A percentile compares a stretch with the other conserved stretches of the same genome.
phyloP scores from a whole-genome alignment of 2,797 vertebrate genomes.

The Pogoniulus pusillus region DNA sequence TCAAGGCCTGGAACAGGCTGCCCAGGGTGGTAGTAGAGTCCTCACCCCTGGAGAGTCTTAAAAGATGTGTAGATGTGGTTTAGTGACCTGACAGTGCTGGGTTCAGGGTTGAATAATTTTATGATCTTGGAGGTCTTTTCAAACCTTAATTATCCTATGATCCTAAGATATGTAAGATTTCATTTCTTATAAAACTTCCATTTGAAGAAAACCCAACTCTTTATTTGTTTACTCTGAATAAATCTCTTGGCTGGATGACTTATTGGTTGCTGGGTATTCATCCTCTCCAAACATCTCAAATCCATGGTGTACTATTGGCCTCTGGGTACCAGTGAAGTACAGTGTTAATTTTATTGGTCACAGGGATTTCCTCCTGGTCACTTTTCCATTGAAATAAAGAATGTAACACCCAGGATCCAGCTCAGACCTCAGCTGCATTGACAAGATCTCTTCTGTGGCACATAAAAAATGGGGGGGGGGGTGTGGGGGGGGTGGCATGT shows the following conservation, averaged over 20 bases:
- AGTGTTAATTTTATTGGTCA: constrained; percentile 61
- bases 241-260: not conserved
- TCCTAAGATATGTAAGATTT: not conserved
- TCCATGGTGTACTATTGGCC: not conserved
- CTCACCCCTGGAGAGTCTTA: too few relatives aligned
- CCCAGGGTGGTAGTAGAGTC: too few relatives aligned
- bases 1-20: too few relatives aligned
- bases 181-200: not conserved
- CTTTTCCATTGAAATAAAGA: not conserved
- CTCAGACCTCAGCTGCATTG: not conserved
- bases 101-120: too few relatives aligned
- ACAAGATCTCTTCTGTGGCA: not conserved
- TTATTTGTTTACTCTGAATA: not conserved
- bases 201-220: not conserved
- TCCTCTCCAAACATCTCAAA: not conserved
- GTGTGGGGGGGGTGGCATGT: not conserved
- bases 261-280: not conserved
- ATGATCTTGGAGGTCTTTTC: too few relatives aligned
- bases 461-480: not conserved
- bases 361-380: constrained; percentile 51
- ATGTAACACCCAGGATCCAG: not conserved
- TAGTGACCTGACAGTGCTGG: too few relatives aligned
- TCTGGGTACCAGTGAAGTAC: constrained; percentile 44
- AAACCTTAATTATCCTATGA: too few relatives aligned
- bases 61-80: too few relatives aligned